phyloP scores from a whole-genome alignment of 1,140 invertebrate genomes.

The Sinella curviseta region DNA sequence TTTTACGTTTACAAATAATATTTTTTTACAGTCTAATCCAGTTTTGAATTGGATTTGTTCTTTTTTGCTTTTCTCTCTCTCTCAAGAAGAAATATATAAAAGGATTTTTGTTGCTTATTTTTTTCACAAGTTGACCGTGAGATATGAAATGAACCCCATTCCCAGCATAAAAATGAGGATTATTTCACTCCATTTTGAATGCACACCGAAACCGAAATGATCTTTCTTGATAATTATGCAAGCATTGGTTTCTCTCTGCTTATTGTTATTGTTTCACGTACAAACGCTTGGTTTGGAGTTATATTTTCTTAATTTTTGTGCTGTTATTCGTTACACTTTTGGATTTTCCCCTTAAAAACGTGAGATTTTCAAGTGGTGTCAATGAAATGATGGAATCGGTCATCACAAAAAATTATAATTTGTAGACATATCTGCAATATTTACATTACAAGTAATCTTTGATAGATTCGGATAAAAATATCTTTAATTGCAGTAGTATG shows the following conservation, averaged over 20 bases:
- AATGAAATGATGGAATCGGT: background rate
- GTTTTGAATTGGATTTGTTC: background rate
- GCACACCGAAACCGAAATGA: no score
- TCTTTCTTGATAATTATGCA: no score
- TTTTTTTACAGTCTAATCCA: background rate
- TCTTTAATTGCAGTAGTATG: no score
- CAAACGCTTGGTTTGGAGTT: background rate
- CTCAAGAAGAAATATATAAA: background rate
- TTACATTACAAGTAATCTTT: no score
- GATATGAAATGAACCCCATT: constrained; percentile 21
- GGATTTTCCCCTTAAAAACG: background rate
- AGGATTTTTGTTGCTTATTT: background rate
- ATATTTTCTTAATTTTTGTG: background rate
- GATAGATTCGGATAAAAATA: no score
- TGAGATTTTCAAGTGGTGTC: background rate
- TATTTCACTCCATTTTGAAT: background rate
- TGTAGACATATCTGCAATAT: no score
- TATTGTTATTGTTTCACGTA: no score
- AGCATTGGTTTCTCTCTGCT: no score
- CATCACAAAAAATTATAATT: no score
- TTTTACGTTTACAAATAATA: background rate
- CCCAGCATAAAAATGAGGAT: constrained; percentile 8
- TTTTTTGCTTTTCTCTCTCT: background rate
- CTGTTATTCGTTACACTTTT: background rate
- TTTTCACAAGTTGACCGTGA: constrained; percentile 21